Percentiles rank a stretch among this genome's conserved stretches.
phyloP scores from a whole-genome alignment of 2,113 vertebrate species.

The Stegostoma tigrinum region DNA sequence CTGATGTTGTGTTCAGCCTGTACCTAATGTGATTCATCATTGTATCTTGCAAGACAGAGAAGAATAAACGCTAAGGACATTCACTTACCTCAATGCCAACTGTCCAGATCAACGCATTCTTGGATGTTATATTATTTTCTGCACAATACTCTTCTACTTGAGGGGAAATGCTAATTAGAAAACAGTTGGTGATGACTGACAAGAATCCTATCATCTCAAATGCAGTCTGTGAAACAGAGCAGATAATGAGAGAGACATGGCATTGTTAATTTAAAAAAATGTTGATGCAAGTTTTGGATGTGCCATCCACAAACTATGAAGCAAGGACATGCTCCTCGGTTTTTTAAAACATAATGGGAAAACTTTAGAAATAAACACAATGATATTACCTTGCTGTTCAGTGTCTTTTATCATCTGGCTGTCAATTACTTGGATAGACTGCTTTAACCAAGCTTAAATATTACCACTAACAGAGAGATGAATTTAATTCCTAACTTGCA shows the following conservation, averaged over 20 bases:
- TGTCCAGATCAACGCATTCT: slow-evolving; percentile 49
- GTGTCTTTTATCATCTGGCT: background rate
- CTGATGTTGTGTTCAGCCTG: background rate
- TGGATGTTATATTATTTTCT: slow-evolving; percentile 49
- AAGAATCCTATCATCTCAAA: slow-evolving; percentile 64
- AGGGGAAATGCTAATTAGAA: slow-evolving; percentile 64
- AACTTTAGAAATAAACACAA: background rate
- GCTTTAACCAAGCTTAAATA: background rate
- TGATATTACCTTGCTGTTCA: background rate
- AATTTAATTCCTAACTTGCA: background rate
- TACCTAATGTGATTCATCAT: background rate
- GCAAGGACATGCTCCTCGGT: background rate
- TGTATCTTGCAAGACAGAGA: background rate
- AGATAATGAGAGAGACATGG: background rate
- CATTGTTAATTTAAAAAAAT: background rate
- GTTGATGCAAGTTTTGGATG: background rate
- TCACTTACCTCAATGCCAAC: slow-evolving; percentile 57
- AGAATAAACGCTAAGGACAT: background rate
- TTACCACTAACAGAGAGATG: background rate
- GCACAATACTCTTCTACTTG: slow-evolving; percentile 46
- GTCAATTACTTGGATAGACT: background rate
- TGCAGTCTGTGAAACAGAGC: slow-evolving; percentile 49
- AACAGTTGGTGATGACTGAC: slow-evolving; percentile 68
- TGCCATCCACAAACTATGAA: background rate
- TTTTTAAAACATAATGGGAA: background rate